These are phyloP conservation scores for Calosoma granatense DNA, from an alignment of 1,140 invertebrate genomes.

Conservation along the genomic window DNA sequence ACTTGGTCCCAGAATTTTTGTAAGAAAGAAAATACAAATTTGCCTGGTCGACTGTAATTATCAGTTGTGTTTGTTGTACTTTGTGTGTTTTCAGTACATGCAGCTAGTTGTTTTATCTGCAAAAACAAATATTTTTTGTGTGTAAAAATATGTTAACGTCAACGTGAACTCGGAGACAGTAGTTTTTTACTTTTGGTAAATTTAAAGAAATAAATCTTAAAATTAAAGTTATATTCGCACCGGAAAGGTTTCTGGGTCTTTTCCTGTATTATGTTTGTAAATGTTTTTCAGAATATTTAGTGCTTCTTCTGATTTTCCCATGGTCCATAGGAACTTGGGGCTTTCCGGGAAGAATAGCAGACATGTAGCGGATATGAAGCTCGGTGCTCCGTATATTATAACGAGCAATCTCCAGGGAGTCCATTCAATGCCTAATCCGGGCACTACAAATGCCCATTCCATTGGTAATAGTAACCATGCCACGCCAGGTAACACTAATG, in stretches of 20 bases:
- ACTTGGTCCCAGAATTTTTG: constrained; percentile 35
- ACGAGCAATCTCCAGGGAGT: constrained; percentile 57
- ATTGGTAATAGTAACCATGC: constrained; percentile 52
- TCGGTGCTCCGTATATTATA: constrained; percentile 44
- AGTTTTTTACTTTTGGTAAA: too few species aligned
- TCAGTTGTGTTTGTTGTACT: constrained; percentile 17
- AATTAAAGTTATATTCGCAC: too few species aligned
- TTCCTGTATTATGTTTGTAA: constrained; percentile 46
- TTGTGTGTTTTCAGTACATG: constrained; percentile 13
- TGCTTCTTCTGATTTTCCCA: constrained; percentile 46
- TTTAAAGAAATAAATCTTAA: too few species aligned
- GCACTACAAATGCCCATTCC: constrained; percentile 26
- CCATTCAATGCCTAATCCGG: constrained; percentile 26
- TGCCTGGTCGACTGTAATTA: not conserved
- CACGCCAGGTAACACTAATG: constrained; percentile 54
- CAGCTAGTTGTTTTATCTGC: constrained; percentile 17
- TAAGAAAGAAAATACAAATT: not conserved
- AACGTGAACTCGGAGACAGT: too few species aligned
- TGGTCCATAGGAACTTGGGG: constrained; percentile 57
- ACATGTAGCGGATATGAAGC: constrained; percentile 40
- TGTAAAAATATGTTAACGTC: too few species aligned
- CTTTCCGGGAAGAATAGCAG: constrained; percentile 52
- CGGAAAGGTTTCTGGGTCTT: constrained; percentile 50
- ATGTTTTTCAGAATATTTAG: constrained; percentile 43
- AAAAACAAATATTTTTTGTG: constrained; percentile 14